Base-by-base conservation (phyloP, 37 sponge, comb jelly and placozoan genomes). In the Corticium candelabrum region DNA sequence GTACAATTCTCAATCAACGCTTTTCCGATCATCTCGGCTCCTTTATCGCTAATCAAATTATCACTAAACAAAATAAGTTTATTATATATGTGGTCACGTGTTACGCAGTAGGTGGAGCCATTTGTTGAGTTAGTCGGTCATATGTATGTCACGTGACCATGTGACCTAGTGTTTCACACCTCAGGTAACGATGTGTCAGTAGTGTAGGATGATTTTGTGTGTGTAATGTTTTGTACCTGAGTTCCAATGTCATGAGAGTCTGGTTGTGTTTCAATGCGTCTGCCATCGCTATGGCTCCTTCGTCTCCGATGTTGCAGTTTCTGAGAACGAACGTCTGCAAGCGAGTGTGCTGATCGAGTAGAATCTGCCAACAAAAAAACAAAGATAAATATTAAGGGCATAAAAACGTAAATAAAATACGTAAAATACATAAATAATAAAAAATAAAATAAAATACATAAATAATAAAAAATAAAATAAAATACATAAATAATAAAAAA, bases 41-140 rank as follows among this genome's bases (percentile, higher is more conserved):
- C 91, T 38, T 40, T 75, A 7, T 85, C 81, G 76, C 85, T 77
- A 40, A 90, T 87, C 29, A 41, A 35, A 40, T 90, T 87, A 38
- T 84, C 30, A 56, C 85, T 87, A 43, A 0, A 79, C 15, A 3
- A 30, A 39, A 57, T 30, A n/a, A 21, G 62, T 50, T 11, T 27
- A 50, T 50, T 11, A 27, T 27, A 11, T 27, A 21, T 21, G 62
- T 27, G 62, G n/a, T n/a, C n/a, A n/a, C n/a, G n/a, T n/a, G n/a
- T n/a, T n/a, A n/a, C n/a, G n/a, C n/a, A n/a, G n/a, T n/a, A n/a
- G n/a, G n/a, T n/a, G n/a, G n/a, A n/a, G n/a, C n/a, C n/a, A n/a
- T n/a, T n/a, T n/a, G n/a, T n/a, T n/a, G n/a, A n/a, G n/a, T n/a
- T n/a, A n/a, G n/a, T n/a, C n/a, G n/a, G 3, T 3, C 3, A 21